phyloP scores from a whole-genome alignment of 2,113 vertebrate genomes.

The Indicator maculatus region DNA sequence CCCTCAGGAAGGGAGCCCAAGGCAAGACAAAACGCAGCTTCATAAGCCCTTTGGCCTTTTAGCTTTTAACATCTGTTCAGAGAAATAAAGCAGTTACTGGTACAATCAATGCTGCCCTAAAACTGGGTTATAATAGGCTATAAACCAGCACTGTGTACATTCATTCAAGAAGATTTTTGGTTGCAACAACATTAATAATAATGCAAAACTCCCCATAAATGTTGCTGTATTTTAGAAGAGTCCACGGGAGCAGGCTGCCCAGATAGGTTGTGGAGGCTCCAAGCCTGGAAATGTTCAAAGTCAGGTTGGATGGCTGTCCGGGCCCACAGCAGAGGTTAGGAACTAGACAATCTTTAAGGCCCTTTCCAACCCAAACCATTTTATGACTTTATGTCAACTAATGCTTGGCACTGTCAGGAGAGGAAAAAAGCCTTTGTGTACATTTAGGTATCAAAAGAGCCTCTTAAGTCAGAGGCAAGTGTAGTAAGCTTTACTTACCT shows the following conservation, averaged over 20 bases:
- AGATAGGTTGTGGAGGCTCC: too few relatives aligned
- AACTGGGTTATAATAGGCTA: background rate
- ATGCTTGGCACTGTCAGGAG: background rate
- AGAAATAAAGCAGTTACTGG: background rate
- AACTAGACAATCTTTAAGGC: too few relatives aligned
- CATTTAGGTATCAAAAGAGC: background rate
- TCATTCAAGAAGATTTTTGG: background rate
- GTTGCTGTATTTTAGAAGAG: background rate
- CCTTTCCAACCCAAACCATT: too few relatives aligned
- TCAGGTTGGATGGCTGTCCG: too few relatives aligned
- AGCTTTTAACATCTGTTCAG: background rate
- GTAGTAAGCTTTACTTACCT: slow-evolving; percentile 74
- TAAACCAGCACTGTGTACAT: background rate
- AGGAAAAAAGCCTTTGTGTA: background rate
- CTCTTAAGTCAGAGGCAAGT: background rate
- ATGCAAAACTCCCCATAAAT: background rate
- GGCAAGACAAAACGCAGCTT: background rate
- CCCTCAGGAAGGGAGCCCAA: background rate
- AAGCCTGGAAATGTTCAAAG: too few relatives aligned
- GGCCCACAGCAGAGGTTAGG: too few relatives aligned
- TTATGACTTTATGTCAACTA: background rate
- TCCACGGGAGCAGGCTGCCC: background rate
- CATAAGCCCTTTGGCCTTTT: background rate
- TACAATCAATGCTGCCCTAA: background rate
- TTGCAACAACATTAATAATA: background rate